Base-by-base conservation (phyloP, 2,888 invertebrate species). In the Luffia ferchaultella region DNA sequence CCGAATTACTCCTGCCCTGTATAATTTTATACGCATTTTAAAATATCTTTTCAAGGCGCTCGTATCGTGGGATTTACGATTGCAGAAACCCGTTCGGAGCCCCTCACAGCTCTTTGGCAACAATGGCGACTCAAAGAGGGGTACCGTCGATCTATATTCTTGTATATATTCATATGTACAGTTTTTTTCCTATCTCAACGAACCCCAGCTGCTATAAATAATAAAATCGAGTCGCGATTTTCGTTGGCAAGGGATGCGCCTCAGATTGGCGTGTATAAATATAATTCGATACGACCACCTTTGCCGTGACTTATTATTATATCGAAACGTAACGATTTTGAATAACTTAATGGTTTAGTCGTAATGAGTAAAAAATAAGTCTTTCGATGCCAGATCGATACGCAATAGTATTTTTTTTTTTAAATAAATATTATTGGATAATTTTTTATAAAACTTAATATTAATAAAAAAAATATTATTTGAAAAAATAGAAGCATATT, bases 21-120 rank as follows among this genome's bases (percentile, higher is more conserved):
- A 82, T 82, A 78, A 79, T 78, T 79, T 80, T 77, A 78, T 80
- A 82, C 82, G 78, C 82, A 68, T 82, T 83, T 83, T 79, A 82
- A 82, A 82, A 77, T 72, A 67, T 78, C 76, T 76, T 76, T 80
- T 77, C 71, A 76, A 68, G 43, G 19, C 46, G 30, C 43, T 52
- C 46, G 50, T 42, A 75, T 77, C 83, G 83, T 83, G 83, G 80
- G 83, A 83, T 78, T 80, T 80, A 78, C 74, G 73, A 66, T 62
- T 62, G 63, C 62, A 68, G 68, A 48, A 82, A 82, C 82, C 82
- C 82, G 82, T 83, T 82, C 75, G 68, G 76, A 80, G 80, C 78
- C 73, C 74, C 70, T 68, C 74, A 63, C 63, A 67, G n/a, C n/a
- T 67, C 70, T 64, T 67, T 60, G 57, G 63, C 62, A 59, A 47